phyloP scores from a whole-genome alignment of 92 coral and sea anemone species.

The Epizoanthus fatuus region DNA sequence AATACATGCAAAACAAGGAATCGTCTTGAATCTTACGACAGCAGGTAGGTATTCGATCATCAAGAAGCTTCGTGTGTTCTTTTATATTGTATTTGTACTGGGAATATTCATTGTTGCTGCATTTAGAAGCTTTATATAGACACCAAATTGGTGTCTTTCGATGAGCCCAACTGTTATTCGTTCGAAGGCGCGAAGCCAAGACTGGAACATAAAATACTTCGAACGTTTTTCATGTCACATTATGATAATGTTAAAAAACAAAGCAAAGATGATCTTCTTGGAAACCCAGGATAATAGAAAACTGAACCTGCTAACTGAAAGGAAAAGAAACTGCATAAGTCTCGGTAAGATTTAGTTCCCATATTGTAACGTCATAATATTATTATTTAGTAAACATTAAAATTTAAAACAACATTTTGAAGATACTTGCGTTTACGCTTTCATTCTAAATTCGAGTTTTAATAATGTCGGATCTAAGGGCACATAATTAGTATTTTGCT shows the following conservation, averaged over 20 bases:
- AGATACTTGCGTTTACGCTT: not conserved
- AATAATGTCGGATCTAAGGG: no score
- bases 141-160: not conserved
- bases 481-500: no score
- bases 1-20: not conserved
- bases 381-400: not conserved
- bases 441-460: not conserved
- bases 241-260: not conserved
- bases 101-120: not conserved
- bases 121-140: not conserved
- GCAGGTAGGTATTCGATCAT: not conserved
- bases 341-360: not conserved
- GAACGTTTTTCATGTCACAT: not conserved
- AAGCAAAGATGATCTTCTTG: not conserved
- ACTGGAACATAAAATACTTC: not conserved
- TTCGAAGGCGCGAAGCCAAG: constrained; percentile 8
- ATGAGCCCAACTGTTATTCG: not conserved
- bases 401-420: not conserved
- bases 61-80: not conserved
- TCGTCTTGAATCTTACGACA: not conserved
- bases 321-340: not conserved
- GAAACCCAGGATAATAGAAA: not conserved
- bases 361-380: not conserved
- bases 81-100: not conserved
- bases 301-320: no score